Evolutionary conservation across 2,888 invertebrate genomes (phyloP).

Genomic region (Julus scanicus): DNA sequence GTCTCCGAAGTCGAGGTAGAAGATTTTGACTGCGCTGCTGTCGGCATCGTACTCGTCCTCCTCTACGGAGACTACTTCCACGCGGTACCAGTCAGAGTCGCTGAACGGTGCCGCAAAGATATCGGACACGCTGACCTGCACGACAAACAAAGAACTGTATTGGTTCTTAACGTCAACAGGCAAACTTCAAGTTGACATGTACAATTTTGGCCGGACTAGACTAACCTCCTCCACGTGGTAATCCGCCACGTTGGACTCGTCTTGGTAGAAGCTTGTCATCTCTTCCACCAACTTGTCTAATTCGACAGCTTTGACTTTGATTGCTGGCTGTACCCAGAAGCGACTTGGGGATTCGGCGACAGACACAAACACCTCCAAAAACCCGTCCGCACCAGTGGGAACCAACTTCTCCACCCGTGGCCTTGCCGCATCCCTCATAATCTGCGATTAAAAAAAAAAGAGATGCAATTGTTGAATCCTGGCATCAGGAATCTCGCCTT

Average conservation of each 20-base stretch:
- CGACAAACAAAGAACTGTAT: neutral
- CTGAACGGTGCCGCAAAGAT: constrained; percentile 86
- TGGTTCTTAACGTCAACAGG: neutral
- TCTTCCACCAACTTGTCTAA: constrained; percentile 81
- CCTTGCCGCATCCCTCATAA: neutral
- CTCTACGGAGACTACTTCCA: constrained; percentile 75
- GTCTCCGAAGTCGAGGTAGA: constrained; percentile 91
- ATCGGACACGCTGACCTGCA: constrained; percentile 76
- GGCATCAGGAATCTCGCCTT: neutral
- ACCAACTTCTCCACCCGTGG: constrained; percentile 58
- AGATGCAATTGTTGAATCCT: neutral
- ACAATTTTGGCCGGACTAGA: too few relatives aligned
- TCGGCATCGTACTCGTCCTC: constrained; percentile 73
- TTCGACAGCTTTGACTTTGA: constrained; percentile 75
- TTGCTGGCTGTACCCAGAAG: constrained; percentile 85
- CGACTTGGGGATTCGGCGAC: constrained; percentile 81
- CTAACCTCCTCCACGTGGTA: neutral
- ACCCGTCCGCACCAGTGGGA: constrained; percentile 68
- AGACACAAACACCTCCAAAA: constrained; percentile 86
- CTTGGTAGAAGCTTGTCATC: constrained; percentile 84
- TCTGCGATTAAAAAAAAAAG: neutral
- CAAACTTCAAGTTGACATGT: neutral
- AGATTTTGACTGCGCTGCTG: constrained; percentile 76
- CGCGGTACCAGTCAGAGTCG: constrained; percentile 82
- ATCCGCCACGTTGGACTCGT: constrained; percentile 65